Base-by-base conservation (phyloP, 2,888 invertebrate genomes). In the Thymelicus acteon region DNA sequence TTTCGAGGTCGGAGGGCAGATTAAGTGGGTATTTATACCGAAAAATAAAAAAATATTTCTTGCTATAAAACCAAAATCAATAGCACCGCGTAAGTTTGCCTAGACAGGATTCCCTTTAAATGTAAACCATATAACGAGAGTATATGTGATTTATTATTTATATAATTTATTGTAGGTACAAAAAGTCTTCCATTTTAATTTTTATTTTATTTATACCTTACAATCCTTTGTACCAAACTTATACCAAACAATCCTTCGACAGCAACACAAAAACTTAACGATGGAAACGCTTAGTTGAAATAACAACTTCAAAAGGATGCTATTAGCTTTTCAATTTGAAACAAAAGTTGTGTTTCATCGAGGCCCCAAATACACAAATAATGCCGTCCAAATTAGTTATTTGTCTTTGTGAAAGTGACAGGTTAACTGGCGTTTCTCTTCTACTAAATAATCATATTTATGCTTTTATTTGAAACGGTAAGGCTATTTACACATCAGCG, bases 371-470 rank as follows among this genome's bases (percentile, higher is more conserved):
- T 64, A 54, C 37, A 65, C 65, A 71, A 70, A 65, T 71, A 60
- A 70, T 70, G 58, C 64, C 58, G 60, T 71, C 71, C 44, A 71
- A 71, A 71, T 71, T 71, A 71, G 65, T 71, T 65, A 71, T 71
- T 71, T 65, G 71, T 64, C 71, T 65, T 71, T 71, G 64, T 71
- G 71, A 71, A 71, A 65, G 60, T 65, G 71, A 71, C 71, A 71
- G 65, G 65, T 71, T 71, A 65, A 71, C 71, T 71, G 71, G 71
- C 65, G 71, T 60, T 71, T 71, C 65, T 65, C 70, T 60, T 71
- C 60, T 44, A 52, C 65, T 71, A 47, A 65, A 71, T 71, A 71
- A 71, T 71, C 65, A 71, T 71, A 71, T 71, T 71, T 71, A 65
- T 60, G 65, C 65, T 65, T 70, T 71, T 71, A 71, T 71, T 71